These are phyloP conservation scores for Ctenopoma multispine DNA, from an alignment of 2,797 vertebrate species.

Conservation along the genomic window DNA sequence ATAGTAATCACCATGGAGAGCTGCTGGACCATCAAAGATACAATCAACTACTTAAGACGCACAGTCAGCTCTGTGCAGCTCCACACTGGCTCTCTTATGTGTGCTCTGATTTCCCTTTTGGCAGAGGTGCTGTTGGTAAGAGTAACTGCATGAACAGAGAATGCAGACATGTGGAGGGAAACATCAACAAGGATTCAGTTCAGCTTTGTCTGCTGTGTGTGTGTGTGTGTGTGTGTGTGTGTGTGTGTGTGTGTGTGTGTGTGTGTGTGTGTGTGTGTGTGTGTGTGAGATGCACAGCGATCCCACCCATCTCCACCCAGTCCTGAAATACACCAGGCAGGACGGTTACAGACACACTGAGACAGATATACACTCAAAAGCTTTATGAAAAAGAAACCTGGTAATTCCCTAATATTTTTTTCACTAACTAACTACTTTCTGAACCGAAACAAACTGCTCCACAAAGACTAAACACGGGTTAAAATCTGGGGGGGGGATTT, in stretches of 20 bases:
- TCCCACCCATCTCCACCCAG: constrained; percentile 79
- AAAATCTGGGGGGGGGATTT: constrained; percentile 1
- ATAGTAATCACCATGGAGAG: constrained; percentile 72
- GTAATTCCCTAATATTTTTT: constrained; percentile 48
- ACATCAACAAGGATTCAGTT: constrained; percentile 52
- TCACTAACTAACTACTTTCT: constrained; percentile 18
- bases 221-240: constrained; percentile 6
- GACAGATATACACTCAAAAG: constrained; percentile 41
- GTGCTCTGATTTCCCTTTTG: constrained; percentile 65
- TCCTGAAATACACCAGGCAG: constrained; percentile 74
- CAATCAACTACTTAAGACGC: constrained; percentile 65
- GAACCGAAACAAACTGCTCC: constrained; percentile 27
- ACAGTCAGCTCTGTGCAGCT: constrained; percentile 41
- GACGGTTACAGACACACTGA: constrained; percentile 39
- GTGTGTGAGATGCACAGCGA: constrained; percentile 43
- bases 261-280: constrained; percentile 5
- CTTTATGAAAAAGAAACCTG: constrained; percentile 45
- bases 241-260: constrained; percentile 10
- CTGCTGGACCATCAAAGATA: constrained; percentile 83
- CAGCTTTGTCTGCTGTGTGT: constrained; percentile 35
- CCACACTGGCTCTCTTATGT: constrained; percentile 32
- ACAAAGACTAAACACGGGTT: constrained; percentile 4
- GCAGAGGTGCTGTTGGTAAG: constrained; percentile 48
- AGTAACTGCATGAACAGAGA: constrained; percentile 35
- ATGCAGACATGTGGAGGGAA: constrained; percentile 32